A percentile compares a stretch with the other conserved stretches of the same genome.
These are phyloP conservation scores for Cerastis leucographa DNA, from an alignment of 2,888 invertebrate genomes.

Conservation along the genomic window DNA sequence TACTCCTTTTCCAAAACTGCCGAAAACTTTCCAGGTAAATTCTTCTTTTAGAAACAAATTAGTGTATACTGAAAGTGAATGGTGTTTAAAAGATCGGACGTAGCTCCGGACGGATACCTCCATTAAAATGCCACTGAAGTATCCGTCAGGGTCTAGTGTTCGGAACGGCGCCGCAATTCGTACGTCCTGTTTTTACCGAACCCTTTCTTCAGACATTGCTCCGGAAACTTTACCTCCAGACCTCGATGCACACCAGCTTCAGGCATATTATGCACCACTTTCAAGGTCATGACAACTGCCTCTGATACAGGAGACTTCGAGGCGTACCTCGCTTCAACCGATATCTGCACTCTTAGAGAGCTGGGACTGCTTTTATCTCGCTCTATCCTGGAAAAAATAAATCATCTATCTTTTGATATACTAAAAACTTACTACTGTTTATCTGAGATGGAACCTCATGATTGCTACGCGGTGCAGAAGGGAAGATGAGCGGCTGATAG, in stretches of 20 bases:
- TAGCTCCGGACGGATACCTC: neutral
- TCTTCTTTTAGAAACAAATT: too few relatives aligned
- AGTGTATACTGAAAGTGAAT: neutral
- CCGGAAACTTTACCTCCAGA: slow-evolving; percentile 76
- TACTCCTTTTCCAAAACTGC: too few relatives aligned
- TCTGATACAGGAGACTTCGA: slow-evolving; percentile 70
- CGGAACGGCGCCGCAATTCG: neutral
- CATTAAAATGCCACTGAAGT: neutral
- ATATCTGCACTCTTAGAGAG: slow-evolving; percentile 72
- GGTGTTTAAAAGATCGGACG: neutral
- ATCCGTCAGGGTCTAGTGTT: too few relatives aligned
- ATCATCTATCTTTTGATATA: neutral
- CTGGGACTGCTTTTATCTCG: slow-evolving; percentile 72
- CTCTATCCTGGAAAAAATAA: slow-evolving; percentile 70
- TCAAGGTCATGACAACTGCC: slow-evolving; percentile 72
- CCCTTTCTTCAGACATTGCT: neutral
- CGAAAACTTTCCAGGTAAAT: too few relatives aligned
- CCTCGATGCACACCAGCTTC: slow-evolving; percentile 80
- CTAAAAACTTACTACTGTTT: neutral
- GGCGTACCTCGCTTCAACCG: slow-evolving; percentile 77
- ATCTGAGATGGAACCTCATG: too few relatives aligned
- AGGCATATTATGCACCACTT: slow-evolving; percentile 80
- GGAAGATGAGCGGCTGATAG: too few relatives aligned
- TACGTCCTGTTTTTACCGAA: neutral
- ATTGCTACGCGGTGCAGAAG: too few relatives aligned